phyloP scores from a whole-genome alignment of 2,113 vertebrate genomes.

The Salvator merianae region DNA sequence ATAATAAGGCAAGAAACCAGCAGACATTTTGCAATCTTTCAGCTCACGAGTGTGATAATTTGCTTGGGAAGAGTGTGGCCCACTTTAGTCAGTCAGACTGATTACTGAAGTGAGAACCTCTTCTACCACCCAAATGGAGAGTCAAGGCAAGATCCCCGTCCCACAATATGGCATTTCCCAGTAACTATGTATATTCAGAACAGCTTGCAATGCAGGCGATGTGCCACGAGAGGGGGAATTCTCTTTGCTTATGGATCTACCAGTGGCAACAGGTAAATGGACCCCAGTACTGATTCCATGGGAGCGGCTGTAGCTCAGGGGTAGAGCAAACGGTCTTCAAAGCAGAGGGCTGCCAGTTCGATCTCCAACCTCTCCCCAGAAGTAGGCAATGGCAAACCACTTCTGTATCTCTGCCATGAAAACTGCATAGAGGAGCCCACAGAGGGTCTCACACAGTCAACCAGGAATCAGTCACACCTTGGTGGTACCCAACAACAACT shows the following conservation, averaged over 20 bases:
- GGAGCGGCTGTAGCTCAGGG: no score
- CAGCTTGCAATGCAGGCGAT: neutral
- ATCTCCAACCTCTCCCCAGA: no score
- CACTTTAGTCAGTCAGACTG: constrained; percentile 65
- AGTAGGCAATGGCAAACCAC: no score
- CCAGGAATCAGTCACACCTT: no score
- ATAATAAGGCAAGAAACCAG: constrained; percentile 90
- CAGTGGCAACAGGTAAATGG: neutral
- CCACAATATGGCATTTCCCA: neutral
- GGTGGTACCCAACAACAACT: no score
- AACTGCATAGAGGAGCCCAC: no score
- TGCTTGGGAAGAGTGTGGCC: constrained; percentile 78
- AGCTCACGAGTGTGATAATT: constrained; percentile 86
- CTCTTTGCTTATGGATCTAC: neutral
- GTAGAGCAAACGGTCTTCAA: no score
- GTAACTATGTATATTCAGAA: neutral
- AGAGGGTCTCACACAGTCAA: no score
- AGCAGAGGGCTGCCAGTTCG: no score
- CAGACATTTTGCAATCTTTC: constrained; percentile 80
- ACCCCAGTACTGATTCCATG: no score
- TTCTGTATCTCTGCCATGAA: no score
- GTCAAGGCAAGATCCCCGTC: accelerated
- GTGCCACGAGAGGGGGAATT: neutral
- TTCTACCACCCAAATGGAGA: constrained; percentile 61
- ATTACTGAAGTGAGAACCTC: constrained; percentile 54